Conservation (phyloP, 2,797 vertebrate species). For the Nasua narica region DNA sequence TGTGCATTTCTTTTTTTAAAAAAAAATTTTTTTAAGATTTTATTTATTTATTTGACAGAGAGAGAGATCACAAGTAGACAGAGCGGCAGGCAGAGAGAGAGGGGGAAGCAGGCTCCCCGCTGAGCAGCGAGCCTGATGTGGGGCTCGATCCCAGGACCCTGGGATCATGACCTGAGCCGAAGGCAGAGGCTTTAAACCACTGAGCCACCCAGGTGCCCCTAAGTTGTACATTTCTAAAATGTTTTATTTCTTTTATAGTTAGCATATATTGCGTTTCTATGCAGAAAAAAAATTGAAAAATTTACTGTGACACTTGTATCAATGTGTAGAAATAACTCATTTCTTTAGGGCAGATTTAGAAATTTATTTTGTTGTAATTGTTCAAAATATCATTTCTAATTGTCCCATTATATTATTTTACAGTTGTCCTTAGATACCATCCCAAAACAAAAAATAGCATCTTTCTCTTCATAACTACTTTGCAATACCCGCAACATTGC, state of each 20-base stretch:
- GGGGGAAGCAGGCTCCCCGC: too few relatives aligned
- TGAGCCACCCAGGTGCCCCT: too few relatives aligned
- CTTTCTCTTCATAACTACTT: background rate
- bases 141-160: too few relatives aligned
- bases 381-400: background rate
- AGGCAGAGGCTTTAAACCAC: too few relatives aligned
- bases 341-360: constrained; percentile 5
- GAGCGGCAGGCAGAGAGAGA: too few relatives aligned
- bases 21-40: too few relatives aligned
- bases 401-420: background rate
- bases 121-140: too few relatives aligned
- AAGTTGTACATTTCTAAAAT: background rate
- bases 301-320: background rate
- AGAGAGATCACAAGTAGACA: too few relatives aligned
- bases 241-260: background rate
- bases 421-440: background rate
- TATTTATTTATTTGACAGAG: too few relatives aligned
- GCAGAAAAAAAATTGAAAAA: background rate
- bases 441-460: background rate
- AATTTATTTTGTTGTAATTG: background rate
- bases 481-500: background rate
- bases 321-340: background rate
- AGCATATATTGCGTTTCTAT: background rate
- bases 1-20: too few relatives aligned
- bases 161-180: too few relatives aligned